These are phyloP conservation scores for Nothura maculosa DNA, from an alignment of 2,797 vertebrate genomes.

Conservation along the genomic window DNA sequence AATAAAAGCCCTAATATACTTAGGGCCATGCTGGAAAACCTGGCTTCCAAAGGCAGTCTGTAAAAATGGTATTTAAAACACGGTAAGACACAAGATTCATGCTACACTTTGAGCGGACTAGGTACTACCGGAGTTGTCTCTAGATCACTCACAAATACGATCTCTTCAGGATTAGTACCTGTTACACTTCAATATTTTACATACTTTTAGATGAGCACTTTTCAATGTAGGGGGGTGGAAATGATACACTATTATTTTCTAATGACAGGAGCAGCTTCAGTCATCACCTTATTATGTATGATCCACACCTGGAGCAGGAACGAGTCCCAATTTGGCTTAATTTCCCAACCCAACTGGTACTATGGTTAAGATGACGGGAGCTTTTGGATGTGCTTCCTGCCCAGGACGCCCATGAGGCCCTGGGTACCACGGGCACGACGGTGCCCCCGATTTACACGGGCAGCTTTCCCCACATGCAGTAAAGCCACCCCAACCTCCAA, in stretches of 20 bases:
- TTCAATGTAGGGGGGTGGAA: too few species aligned
- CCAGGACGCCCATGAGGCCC: not conserved
- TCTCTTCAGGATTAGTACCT: not conserved
- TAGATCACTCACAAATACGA: not conserved
- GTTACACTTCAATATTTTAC: not conserved
- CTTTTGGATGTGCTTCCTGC: not conserved
- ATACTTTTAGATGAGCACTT: not conserved
- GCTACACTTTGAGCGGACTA: not conserved
- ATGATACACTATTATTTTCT: not conserved
- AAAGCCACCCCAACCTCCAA: not conserved
- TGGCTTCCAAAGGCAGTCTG: not conserved
- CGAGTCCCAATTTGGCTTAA: not conserved
- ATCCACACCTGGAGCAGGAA: not conserved
- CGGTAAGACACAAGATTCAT: not conserved
- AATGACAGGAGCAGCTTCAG: not conserved
- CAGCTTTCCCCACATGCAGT: not conserved
- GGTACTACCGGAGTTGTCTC: not conserved
- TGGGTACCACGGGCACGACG: not conserved
- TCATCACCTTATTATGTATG: not conserved
- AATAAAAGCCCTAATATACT: not conserved
- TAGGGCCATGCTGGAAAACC: not conserved
- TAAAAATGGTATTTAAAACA: not conserved
- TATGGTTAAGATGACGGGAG: accelerated
- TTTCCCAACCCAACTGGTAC: not conserved
- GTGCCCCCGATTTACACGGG: not conserved